Evolutionary conservation across 1,140 invertebrate species (phyloP), one percentile per base, ranked within the genome.

Genomic region (Elymnias hypermnestra): DNA sequence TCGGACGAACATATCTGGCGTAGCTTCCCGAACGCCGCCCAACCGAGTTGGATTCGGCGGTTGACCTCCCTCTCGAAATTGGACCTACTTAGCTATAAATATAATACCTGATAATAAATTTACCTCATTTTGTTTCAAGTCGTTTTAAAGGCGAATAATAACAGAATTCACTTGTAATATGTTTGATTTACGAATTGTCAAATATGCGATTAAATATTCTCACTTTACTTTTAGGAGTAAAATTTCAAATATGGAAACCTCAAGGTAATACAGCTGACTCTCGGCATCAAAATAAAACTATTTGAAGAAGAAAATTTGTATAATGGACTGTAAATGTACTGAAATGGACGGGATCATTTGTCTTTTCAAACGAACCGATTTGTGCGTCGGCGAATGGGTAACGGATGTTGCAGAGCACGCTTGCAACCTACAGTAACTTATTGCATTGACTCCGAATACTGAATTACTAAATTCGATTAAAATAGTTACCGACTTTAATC

Each of bases 341-440:
- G 58, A 53, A 53, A 62, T 58, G 71, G 68, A 70, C 73, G 51
- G 57, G 47, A 47, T 64, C 75, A 85, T 85, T 83, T 82, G 73
- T 85, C 82, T 85, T 79, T 57, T 71, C 76, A 82, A 85, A 83
- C 74, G 73, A 77, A 81, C 63, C 78, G 82, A 83, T 79, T 76
- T 76, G 78, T 79, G 77, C 75, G 78, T 79, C 58, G 61, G 66
- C 64, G 64, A 71, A 69, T 71, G 70, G 63, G 68, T 74, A 82
- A 83, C 76, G 69, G 63, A 84, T 84, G 77, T 69, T 63, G 64
- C 61, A 63, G 54, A 60, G 69, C 72, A 72, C 66, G 67, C 76
- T 72, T 64, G 63, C 61, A 57, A 63, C 44, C 68, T 77, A n/a
- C n/a, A n/a, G n/a, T n/a, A 68, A 79, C 64, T 78, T 82, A 84